Base-by-base conservation (phyloP, 2,888 invertebrate genomes). In the Diplazon laetatorius region DNA sequence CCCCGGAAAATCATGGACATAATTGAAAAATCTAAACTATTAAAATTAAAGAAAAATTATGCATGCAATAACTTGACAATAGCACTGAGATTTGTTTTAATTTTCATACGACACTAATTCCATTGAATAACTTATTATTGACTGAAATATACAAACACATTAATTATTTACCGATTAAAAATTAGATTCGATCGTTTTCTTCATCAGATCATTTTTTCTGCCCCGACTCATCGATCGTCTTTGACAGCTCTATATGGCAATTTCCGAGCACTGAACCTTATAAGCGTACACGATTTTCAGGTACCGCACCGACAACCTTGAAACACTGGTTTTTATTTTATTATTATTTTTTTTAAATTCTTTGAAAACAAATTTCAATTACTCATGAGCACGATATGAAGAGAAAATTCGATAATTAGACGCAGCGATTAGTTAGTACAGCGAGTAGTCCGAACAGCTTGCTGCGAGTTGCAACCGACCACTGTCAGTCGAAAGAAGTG, bases 401-500 rank as follows among this genome's bases (percentile, higher is more conserved):
- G 52, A n/a, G 5, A 18, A 8, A 18, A 16, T 3, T 16, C 46
- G 16, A 3, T 63, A 68, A 68, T 72, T 71, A 37, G 42, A 74
- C 39, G 46, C 74, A 74, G 44, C 39, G 22, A 46, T 46, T 70
- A 73, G 59, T 69, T 78, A 46, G 65, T 55, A 14, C 14, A 37
- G 25, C 50, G 63, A 35, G 60, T 42, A 66, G 42, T 37, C 39
- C 57, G 62, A 75, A 57, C 35, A 78, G 68, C 48, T 39, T 76
- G 57, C 52, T 44, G 68, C 48, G 78, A 70, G 70, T 22, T 22
- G 55, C 75, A 50, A 76, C 76, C 66, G 78, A 72, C 66, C 66
- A 78, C 78, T 78, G 78, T 75, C 75, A 68, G 75, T 46, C 63
- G 22, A 39, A 71, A 79, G 71, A 79, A 76, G 68, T 68, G 57